A percentile compares a stretch with the other conserved stretches of the same genome.
Evolutionary conservation across 1,140 invertebrate genomes (phyloP).

Genomic region (Physella acuta): DNA sequence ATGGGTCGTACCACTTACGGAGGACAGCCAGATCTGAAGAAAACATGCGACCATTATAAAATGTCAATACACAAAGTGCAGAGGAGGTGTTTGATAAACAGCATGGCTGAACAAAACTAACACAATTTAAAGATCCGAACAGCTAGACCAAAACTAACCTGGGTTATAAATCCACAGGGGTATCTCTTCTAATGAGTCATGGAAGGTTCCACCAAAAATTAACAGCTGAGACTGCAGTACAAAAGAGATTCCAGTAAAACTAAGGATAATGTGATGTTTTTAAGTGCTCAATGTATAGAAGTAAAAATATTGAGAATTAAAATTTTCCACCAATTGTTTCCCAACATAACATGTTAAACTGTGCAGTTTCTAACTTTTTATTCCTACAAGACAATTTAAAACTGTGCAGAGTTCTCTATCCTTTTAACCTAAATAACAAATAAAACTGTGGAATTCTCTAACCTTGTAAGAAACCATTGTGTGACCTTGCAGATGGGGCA

Average conservation of each 20-base stretch:
- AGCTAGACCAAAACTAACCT: slow-evolving; percentile 63
- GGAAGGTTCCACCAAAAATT: slow-evolving; percentile 86
- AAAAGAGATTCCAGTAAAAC: background rate
- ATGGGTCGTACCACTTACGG: slow-evolving; percentile 32
- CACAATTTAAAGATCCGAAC: no score
- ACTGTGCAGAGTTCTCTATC: no score
- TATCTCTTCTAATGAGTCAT: slow-evolving; percentile 78
- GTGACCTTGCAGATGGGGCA: slow-evolving; percentile 82
- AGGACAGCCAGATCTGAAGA: slow-evolving; percentile 40
- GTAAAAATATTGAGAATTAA: no score
- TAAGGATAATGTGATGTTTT: background rate
- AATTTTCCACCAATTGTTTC: no score
- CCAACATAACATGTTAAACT: no score
- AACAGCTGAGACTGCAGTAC: slow-evolving; percentile 65
- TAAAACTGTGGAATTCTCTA: background rate
- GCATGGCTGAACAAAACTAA: no score
- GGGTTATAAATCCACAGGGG: slow-evolving; percentile 86
- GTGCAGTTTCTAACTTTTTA: no score
- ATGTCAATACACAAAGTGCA: no score
- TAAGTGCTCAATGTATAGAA: no score
- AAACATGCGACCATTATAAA: background rate
- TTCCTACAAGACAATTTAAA: no score
- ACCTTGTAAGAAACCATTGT: slow-evolving; percentile 70
- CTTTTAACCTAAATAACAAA: background rate
- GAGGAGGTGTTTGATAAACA: no score